phyloP scores from a whole-genome alignment of 53 echinoderm and acorn worm species.

The Holothuria leucospilota region DNA sequence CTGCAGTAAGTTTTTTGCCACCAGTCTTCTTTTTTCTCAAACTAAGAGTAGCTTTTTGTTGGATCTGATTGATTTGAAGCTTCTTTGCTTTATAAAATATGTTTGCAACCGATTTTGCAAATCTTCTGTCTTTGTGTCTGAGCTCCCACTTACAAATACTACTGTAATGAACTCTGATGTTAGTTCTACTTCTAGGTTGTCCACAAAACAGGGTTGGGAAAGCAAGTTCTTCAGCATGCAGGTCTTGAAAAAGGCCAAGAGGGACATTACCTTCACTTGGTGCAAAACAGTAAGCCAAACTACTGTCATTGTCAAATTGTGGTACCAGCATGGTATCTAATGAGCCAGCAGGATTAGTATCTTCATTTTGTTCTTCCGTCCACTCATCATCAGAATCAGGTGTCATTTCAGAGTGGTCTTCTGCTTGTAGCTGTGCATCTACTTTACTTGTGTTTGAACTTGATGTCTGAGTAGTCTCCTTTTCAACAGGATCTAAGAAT shows the following conservation, averaged over 20 bases:
- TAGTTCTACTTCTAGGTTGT: too few species aligned
- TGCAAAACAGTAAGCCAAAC: slow-evolving; percentile 17
- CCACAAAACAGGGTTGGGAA: too few species aligned
- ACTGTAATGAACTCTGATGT: too few species aligned
- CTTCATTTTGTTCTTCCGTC: slow-evolving; percentile 47
- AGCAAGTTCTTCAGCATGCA: slow-evolving; percentile 30
- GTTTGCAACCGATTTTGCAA: too few species aligned
- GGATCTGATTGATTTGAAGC: background rate
- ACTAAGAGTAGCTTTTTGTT: too few species aligned
- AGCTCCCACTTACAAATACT: too few species aligned
- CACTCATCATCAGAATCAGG: slow-evolving; percentile 52
- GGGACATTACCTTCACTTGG: slow-evolving; percentile 31
- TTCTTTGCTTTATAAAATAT: background rate
- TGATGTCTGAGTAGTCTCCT: background rate
- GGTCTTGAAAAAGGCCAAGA: slow-evolving; percentile 36
- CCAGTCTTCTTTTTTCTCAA: background rate
- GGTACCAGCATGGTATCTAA: slow-evolving; percentile 48
- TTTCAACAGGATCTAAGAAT: background rate
- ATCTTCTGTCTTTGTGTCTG: too few species aligned
- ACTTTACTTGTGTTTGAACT: background rate
- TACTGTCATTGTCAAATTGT: background rate
- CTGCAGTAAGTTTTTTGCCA: background rate
- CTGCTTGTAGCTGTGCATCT: background rate
- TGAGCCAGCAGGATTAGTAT: slow-evolving; percentile 22
- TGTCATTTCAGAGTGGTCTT: background rate